Conservation (phyloP, 2,113 vertebrate species). For the Pseudolaguvia tuberculata region DNA sequence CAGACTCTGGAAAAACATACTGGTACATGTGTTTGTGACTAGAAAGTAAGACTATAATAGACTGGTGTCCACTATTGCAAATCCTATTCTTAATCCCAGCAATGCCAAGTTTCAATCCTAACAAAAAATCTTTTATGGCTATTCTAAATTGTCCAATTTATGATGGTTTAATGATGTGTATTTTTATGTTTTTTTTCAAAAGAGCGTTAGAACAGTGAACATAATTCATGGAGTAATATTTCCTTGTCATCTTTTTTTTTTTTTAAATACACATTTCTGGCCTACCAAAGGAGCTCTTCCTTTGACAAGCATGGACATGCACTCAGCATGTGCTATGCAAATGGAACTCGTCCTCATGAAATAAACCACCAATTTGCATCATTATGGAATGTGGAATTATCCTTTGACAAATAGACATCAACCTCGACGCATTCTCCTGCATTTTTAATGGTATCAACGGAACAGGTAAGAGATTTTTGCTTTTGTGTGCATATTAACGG, state of each 20-base stretch:
- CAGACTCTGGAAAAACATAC: no score
- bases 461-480: constrained; percentile 44
- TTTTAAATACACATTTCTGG: not conserved
- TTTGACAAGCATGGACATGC: constrained; percentile 2
- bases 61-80: no score
- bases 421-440: constrained; percentile 42
- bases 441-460: constrained; percentile 49
- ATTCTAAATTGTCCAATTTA: no score
- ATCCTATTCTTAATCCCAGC: no score
- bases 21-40: no score
- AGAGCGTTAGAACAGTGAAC: not conserved
- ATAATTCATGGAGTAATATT: not conserved
- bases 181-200: not conserved
- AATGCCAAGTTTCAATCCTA: no score
- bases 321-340: constrained; percentile 36
- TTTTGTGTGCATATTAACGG: constrained; percentile 45
- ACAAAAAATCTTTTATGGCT: no score
- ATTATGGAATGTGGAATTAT: constrained; percentile 41
- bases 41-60: no score
- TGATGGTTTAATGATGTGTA: no score
- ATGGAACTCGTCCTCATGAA: constrained; percentile 30
- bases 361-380: constrained; percentile 42
- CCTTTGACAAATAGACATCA: constrained; percentile 46
- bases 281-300: not conserved
- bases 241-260: not conserved